Conservation (phyloP, 35 echinoderm and acorn worm species). For the Chiridota heheva region DNA sequence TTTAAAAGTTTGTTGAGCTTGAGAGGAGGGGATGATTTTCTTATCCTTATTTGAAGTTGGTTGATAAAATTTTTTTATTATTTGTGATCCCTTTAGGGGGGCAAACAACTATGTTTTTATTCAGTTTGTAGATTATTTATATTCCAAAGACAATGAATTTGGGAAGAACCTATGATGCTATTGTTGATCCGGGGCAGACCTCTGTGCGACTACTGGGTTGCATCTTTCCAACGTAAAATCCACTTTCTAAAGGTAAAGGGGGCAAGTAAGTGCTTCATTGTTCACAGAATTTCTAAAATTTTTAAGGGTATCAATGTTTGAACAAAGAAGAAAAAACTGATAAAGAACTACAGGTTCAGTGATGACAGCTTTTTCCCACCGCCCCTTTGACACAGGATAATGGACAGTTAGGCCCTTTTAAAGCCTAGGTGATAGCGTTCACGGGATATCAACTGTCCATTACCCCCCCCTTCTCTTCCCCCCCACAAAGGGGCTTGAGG, state of each 20-base stretch:
- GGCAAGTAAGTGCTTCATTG: slow-evolving; percentile 68
- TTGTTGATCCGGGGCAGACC: slow-evolving; percentile 72
- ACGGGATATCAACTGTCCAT: too few relatives aligned
- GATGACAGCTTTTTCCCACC: neutral
- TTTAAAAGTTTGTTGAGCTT: too few relatives aligned
- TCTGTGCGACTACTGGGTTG: slow-evolving; percentile 86
- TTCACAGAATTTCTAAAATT: neutral
- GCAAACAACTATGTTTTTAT: too few relatives aligned
- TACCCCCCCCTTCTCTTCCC: too few relatives aligned
- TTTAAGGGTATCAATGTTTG: neutral
- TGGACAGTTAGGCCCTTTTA: neutral
- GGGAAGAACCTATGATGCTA: slow-evolving; percentile 69
- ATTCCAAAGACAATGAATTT: slow-evolving; percentile 85
- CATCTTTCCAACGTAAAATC: slow-evolving; percentile 94
- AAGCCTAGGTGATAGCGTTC: too few relatives aligned
- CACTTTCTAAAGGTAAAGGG: too few relatives aligned
- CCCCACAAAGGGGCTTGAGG: too few relatives aligned
- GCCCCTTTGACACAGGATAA: neutral
- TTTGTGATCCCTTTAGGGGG: too few relatives aligned
- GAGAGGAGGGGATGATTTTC: too few relatives aligned
- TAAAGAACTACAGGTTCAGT: neutral
- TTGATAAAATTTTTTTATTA: too few relatives aligned
- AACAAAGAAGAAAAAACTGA: neutral
- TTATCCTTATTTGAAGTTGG: too few relatives aligned
- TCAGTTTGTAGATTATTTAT: slow-evolving; percentile 92